Conservation (phyloP, 2,888 invertebrate genomes). For the Drosophila mimetica region DNA sequence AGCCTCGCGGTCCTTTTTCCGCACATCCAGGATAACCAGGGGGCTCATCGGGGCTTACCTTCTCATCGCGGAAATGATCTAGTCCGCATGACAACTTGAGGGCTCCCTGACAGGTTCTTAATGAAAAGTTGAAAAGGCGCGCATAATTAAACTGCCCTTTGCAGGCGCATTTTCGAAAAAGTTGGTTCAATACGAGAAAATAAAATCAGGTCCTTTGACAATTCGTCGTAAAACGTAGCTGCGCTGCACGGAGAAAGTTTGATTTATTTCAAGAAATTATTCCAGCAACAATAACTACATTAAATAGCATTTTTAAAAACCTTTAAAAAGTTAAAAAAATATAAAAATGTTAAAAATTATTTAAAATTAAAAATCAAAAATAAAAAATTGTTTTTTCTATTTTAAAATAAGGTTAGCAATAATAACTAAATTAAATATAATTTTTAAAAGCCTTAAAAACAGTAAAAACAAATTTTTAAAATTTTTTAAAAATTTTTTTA, state of each 20-base stretch:
- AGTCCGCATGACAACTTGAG: conserved; percentile 34
- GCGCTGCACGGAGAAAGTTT: background rate
- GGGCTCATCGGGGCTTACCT: conserved; percentile 26
- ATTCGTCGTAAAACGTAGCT: background rate
- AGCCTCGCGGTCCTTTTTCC: conserved; percentile 18
- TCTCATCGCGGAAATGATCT: conserved; percentile 12
- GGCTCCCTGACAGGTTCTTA: conserved; percentile 46
- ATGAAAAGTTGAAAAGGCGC: conserved; percentile 38
- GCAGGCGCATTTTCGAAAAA: conserved; percentile 13
- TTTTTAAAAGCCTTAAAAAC: too few species aligned
- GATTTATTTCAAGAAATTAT: background rate
- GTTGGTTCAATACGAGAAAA: conserved; percentile 27
- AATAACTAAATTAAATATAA: too few species aligned
- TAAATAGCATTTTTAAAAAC: too few species aligned
- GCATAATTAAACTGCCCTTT: conserved; percentile 45
- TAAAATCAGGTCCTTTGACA: background rate
- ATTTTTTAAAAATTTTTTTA: too few species aligned
- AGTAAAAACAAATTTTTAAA: too few species aligned
- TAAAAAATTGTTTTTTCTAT: too few species aligned
- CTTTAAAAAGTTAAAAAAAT: too few species aligned
- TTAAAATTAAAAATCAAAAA: background rate
- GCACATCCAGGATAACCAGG: conserved; percentile 11
- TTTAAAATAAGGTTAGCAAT: too few species aligned
- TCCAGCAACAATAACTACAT: too few species aligned
- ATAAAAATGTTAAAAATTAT: too few species aligned